Percentiles rank a stretch among this genome's conserved stretches.
These are phyloP conservation scores for Formicarius rufipectus DNA, from an alignment of 2,113 vertebrate genomes.

Conservation along the genomic window DNA sequence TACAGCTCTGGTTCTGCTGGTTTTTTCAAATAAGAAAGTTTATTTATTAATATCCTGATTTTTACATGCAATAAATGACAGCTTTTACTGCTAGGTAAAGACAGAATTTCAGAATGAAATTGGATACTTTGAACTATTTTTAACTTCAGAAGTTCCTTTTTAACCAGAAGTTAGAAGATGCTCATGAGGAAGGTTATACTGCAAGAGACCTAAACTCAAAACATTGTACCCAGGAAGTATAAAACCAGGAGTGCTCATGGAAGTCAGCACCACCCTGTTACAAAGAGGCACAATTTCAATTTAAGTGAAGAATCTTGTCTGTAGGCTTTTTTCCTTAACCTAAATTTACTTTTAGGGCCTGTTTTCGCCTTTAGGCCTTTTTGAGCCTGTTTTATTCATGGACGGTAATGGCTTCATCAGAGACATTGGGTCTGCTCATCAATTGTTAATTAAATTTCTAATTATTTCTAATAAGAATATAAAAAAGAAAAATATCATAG, in stretches of 20 bases:
- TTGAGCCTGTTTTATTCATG: background rate
- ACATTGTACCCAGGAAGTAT: background rate
- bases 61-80: background rate
- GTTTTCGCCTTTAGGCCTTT: background rate
- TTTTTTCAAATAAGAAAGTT: background rate
- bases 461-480: slow-evolving; percentile 33
- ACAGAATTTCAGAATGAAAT: background rate
- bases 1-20: background rate
- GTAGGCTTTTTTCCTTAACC: background rate
- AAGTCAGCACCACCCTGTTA: background rate
- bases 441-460: slow-evolving; percentile 40
- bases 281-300: background rate
- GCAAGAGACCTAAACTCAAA: background rate
- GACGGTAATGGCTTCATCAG: background rate
- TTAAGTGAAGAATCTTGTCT: background rate
- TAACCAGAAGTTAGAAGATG: background rate
- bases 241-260: background rate
- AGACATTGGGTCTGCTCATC: background rate
- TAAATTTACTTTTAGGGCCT: background rate
- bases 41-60: background rate
- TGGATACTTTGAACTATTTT: background rate
- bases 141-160: background rate
- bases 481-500: slow-evolving; percentile 10
- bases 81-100: background rate
- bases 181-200: background rate